Percentiles rank a stretch among this genome's conserved stretches.
phyloP scores from a whole-genome alignment of 1,140 invertebrate genomes.

The Psilanteris sp. region DNA sequence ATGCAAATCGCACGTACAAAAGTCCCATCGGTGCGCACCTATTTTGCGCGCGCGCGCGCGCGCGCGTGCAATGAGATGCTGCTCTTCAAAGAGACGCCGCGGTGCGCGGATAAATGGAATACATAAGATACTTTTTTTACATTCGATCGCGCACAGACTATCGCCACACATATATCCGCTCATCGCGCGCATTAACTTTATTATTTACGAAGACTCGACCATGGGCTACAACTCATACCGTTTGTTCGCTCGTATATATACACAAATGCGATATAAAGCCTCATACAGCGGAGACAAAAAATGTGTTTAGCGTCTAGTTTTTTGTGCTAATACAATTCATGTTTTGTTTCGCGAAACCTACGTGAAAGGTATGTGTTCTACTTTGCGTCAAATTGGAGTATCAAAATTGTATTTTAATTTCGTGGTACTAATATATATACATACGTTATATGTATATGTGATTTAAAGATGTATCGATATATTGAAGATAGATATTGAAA shows the following conservation, averaged over 20 bases:
- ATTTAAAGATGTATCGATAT: no score
- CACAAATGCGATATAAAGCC: not conserved
- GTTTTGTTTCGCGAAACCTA: no score
- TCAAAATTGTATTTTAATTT: no score
- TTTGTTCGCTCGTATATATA: constrained; percentile 9
- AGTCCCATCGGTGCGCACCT: constrained; percentile 23
- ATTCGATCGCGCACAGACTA: constrained; percentile 37
- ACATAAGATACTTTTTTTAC: constrained; percentile 45
- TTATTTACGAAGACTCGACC: constrained; percentile 48
- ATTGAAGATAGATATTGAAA: no score
- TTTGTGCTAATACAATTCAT: no score
- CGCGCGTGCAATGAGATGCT: constrained; percentile 38
- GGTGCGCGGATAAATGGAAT: constrained; percentile 54
- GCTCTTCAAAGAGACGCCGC: constrained; percentile 53
- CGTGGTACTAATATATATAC: no score
- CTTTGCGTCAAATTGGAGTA: no score
- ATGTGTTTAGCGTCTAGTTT: not conserved
- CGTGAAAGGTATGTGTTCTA: no score
- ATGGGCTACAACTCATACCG: constrained; percentile 48
- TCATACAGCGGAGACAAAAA: constrained; percentile 9
- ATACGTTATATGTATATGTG: no score
- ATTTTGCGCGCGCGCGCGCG: constrained; percentile 32
- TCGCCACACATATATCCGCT: constrained; percentile 44
- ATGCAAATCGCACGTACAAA: constrained; percentile 56
- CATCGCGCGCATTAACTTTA: constrained; percentile 51